Base-by-base conservation (phyloP, 2,888 invertebrate genomes). In the Omphaloscelis lunosa region DNA sequence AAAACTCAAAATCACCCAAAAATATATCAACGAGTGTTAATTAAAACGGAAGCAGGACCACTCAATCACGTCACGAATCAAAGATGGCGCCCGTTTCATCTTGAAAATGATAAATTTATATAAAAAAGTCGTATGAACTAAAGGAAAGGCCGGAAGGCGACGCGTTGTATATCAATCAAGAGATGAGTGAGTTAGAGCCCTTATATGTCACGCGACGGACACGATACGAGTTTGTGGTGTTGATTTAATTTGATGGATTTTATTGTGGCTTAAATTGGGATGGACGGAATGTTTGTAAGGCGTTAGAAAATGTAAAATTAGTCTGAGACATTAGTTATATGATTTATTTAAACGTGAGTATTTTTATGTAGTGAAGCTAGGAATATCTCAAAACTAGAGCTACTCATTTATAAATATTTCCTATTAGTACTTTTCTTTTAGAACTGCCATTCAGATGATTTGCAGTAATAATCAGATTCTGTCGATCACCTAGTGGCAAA, bases 31-130 rank as follows among this genome's bases (percentile, higher is more conserved):
- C 85, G 82, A 77, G 87, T 89, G 91, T 91, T 91, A 91, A 92
- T 92, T 91, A 90, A 91, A 91, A 92, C 93, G 93, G 94, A 93
- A 94, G 92, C 92, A 87, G 72, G 86, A 88, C 87, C 91, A 90
- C 93, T 95, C 95, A 91, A 95, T 95, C 95, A 91, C 95, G 94
- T 94, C 94, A 88, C 84, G 73, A 91, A 92, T 93, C 94, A 94
- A 94, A 95, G 91, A 88, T 90, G 93, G 94, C 93, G 93, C 92
- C 93, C 89, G 93, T 94, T 95, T 95, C 94, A 95, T 94, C 94
- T 95, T 88, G 67, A 87, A 93, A 91, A 93, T 94, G 93, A 94
- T 94, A 92, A 93, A 95, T 93, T 90, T 89, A 86, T 89, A 88
- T 88, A 90, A 92, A 79, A 92, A 92, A 92, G 82, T 86, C 88